Percentiles rank a stretch among this genome's conserved stretches.
Evolutionary conservation across 2,113 vertebrate species (phyloP).

Genomic region (Ochotona princeps): DNA sequence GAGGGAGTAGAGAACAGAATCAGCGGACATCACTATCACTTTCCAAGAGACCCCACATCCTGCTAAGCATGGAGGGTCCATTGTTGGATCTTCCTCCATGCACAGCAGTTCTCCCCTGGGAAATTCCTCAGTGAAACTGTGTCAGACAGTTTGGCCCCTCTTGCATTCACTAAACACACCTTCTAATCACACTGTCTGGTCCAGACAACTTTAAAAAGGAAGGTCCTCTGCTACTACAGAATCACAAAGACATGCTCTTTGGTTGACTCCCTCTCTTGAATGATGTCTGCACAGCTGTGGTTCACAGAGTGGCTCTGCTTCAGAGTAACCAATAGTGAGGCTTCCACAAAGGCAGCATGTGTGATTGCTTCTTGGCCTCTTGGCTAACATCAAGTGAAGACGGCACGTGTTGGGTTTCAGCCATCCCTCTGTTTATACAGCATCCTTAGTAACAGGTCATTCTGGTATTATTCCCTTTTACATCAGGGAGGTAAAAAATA

Average conservation of each 20-base stretch:
- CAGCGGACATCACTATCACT: background rate
- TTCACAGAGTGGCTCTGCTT: conserved; percentile 51
- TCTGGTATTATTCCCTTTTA: conserved; percentile 87
- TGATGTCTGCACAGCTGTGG: conserved; percentile 69
- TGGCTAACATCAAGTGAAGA: no score
- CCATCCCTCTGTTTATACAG: conserved; percentile 69
- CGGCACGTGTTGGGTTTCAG: conserved; percentile 54
- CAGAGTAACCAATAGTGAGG: conserved; percentile 10
- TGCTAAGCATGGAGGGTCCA: background rate
- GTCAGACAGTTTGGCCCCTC: background rate
- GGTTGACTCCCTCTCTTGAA: conserved; percentile 73
- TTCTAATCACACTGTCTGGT: conserved; percentile 56
- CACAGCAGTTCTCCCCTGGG: background rate
- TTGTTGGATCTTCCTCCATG: background rate
- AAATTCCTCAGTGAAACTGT: background rate
- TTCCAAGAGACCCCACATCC: background rate
- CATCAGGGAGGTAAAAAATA: conserved; percentile 84
- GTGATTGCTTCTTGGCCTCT: conserved; percentile 63
- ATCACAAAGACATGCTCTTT: conserved; percentile 68
- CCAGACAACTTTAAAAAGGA: conserved; percentile 48
- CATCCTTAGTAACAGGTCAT: conserved; percentile 83
- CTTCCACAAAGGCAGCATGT: conserved; percentile 60
- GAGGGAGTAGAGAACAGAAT: background rate
- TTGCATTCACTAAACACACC: conserved; percentile 44
- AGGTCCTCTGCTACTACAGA: conserved; percentile 58